phyloP scores from a whole-genome alignment of 1,140 invertebrate genomes.

The Eufriesea mexicana region DNA sequence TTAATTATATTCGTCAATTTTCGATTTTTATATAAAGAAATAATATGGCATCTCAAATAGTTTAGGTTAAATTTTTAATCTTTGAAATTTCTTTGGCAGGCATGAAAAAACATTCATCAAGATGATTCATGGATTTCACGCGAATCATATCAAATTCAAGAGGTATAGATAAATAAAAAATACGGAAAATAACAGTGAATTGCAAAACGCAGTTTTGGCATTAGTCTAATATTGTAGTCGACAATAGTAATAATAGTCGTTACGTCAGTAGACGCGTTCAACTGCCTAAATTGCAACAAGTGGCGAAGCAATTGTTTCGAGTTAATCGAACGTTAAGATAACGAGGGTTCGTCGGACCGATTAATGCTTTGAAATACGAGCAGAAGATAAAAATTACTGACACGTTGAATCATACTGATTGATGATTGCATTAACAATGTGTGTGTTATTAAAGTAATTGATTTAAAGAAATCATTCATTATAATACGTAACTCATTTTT shows the following conservation, averaged over 20 bases:
- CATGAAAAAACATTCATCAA: background rate
- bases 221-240: constrained; percentile 16
- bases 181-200: background rate
- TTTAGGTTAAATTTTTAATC: background rate
- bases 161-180: no score
- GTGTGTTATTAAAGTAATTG: background rate
- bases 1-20: background rate
- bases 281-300: constrained; percentile 71
- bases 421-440: background rate
- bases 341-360: constrained; percentile 45
- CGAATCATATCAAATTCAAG: background rate
- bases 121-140: background rate
- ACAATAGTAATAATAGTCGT: constrained; percentile 63
- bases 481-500: background rate
- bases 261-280: constrained; percentile 62
- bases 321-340: constrained; percentile 69
- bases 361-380: constrained; percentile 15
- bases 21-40: background rate
- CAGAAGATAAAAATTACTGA: constrained; percentile 28
- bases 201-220: constrained; percentile 15
- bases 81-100: background rate
- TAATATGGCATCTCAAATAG: background rate
- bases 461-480: background rate
- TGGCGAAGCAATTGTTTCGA: constrained; percentile 69
- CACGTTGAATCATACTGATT: constrained; percentile 16